These are phyloP conservation scores for Chrysomela aeneicollis DNA, from an alignment of 2,888 invertebrate genomes.

Conservation along the genomic window DNA sequence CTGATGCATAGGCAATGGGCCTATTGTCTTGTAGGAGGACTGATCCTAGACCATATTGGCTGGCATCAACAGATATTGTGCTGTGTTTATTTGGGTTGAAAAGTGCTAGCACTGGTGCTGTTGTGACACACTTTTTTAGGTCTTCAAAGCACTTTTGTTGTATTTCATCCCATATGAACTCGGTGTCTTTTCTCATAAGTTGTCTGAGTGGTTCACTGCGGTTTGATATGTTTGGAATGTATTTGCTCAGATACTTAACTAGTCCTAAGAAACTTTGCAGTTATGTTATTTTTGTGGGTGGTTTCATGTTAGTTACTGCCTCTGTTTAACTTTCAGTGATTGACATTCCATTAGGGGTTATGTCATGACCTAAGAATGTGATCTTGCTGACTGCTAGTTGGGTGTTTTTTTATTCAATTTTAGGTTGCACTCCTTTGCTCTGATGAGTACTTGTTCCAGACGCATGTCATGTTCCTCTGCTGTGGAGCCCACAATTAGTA, in stretches of 20 bases:
- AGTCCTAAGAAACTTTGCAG: constrained; percentile 17
- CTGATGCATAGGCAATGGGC: neutral
- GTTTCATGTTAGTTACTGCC: constrained; percentile 32
- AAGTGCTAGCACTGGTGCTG: neutral
- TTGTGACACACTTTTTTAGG: neutral
- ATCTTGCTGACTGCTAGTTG: constrained; percentile 29
- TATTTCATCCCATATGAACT: constrained; percentile 28
- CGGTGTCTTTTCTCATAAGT: constrained; percentile 34
- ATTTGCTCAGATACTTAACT: constrained; percentile 32
- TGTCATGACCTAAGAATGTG: constrained; percentile 37
- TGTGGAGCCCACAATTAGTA: constrained; percentile 32
- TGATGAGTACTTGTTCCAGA: constrained; percentile 28
- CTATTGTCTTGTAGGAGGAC: neutral
- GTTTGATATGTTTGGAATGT: constrained; percentile 30
- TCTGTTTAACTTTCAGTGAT: constrained; percentile 35
- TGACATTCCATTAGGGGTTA: constrained; percentile 30
- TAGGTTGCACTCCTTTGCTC: constrained; percentile 22
- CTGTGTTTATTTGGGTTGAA: neutral
- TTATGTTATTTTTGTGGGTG: constrained; percentile 10
- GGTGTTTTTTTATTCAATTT: constrained; percentile 38
- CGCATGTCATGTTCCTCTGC: constrained; percentile 29
- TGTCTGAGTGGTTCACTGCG: constrained; percentile 27
- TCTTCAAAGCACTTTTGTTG: neutral
- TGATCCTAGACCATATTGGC: neutral
- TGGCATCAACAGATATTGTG: neutral